Evolutionary conservation across 2,797 vertebrate species (phyloP), one percentile per base, ranked within the genome.

Genomic region (Chelidonichthys spinosus): DNA sequence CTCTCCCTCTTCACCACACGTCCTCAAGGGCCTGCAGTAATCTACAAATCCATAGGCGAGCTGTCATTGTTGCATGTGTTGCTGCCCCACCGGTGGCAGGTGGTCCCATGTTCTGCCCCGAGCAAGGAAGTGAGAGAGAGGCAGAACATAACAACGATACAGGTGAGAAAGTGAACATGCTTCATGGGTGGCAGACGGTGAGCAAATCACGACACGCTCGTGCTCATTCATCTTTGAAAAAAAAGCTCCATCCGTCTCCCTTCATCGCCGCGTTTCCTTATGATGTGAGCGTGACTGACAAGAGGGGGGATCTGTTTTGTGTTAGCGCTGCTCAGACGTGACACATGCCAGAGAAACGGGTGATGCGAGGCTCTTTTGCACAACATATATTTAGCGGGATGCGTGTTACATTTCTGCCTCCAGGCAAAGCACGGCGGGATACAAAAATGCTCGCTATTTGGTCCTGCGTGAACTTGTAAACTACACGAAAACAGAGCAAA

Each of bases 31-130:
- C 83, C 75, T 77, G 69, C 54, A 55, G 61, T 83, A 50, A 59
- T 84, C 83, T 85, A 82, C 84, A 87, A 81, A 86, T 88, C 86
- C 89, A 88, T 89, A 81, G 92, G 86, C 87, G 90, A 85, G 85
- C 91, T 93, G 91, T 93, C 94, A 92, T 79, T 85, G 75, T 82
- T 86, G 80, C 78, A 76, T 84, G 85, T 91, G 89, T 91, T 92
- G 81, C 79, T 85, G 77, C 76, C 78, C 85, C 84, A 84, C 81
- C 81, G 81, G 60, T 91, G 91, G 89, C 92, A 94, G 93, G 93
- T 91, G 92, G 89, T 89, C 91, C 75, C 76, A 62, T 89, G 89
- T 92, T 82, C 79, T 6, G 87, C 85, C 88, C 74, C 69, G 79
- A 90, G 92, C 82, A 79, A 84, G 85, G 76, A 89, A 88, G 79